Evolutionary conservation across 1,140 invertebrate genomes (phyloP), one percentile per base, ranked within the genome.

Genomic region (Caenorhabditis briggsae): DNA sequence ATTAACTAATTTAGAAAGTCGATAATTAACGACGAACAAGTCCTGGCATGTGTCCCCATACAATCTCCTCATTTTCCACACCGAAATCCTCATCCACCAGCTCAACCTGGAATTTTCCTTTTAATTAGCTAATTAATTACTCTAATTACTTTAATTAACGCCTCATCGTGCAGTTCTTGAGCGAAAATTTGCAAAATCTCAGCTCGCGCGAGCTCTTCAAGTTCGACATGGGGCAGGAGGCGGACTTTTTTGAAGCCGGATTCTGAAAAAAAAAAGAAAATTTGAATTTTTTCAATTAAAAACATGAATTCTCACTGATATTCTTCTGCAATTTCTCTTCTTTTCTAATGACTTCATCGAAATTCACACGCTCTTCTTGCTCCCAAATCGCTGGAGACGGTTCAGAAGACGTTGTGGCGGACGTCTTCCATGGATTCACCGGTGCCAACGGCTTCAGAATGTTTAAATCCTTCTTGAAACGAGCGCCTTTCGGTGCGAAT

Each of bases 41-140:
- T 23, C 70, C 70, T 11, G 70, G 70, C 70, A 78, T 78, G n/a
- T 78, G 50, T 50, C 70, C 70, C 70, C 70, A 78, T 9, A 50
- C n/a, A 20, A 25, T 78, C n/a, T 78, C 46, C 43, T 70, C 41
- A 46, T 70, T 46, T 53, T 78, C 70, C 9, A 25, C 33, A 14
- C 14, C 33, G 5, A 43, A 43, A 23, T 78, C 46, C 0, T 23
- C 14, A 5, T 23, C 9, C 5, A 50, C 46, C n/a, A 78, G 70
- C 12, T 78, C 70, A 3, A 78, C 70, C 70, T 78, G 70, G 5
- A 78, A 43, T 23, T 50, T 25, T 16, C 7, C n/a, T n/a, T 8
- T 14, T 59, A 12, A 64, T 64, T 64, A 12, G 11, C 33, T 6
- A 41, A 2, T 64, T 64, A n/a, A 59, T 59, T 33, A 33, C 33